phyloP scores from a whole-genome alignment of 1,140 invertebrate species.

The Zaprionus tsacasi region DNA sequence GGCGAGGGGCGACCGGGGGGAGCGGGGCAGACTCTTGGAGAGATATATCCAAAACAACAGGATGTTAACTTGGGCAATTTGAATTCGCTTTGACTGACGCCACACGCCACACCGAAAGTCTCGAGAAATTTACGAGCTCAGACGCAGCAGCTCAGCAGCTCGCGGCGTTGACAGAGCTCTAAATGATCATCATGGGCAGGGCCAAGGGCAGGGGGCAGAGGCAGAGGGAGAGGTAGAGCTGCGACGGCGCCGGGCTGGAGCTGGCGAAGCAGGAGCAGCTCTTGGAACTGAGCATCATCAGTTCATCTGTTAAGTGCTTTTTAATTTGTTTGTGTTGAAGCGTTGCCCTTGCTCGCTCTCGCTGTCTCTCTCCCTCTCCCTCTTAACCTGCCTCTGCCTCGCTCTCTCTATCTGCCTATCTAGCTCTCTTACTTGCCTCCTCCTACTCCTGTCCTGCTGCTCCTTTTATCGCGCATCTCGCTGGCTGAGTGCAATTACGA shows the following conservation, averaged over 20 bases:
- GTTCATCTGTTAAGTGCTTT: conserved; percentile 71
- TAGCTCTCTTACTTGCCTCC: neutral
- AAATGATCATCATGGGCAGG: conserved; percentile 38
- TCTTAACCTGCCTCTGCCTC: neutral
- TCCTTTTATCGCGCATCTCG: conserved; percentile 69
- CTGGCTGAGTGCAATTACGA: conserved; percentile 79
- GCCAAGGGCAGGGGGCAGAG: conserved; percentile 11
- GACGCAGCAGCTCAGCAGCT: conserved; percentile 4
- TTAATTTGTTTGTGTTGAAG: conserved; percentile 75
- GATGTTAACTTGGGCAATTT: conserved; percentile 63
- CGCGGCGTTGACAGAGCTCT: conserved; percentile 48
- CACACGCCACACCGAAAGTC: conserved; percentile 63
- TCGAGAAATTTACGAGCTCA: conserved; percentile 61
- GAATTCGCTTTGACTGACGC: conserved; percentile 77
- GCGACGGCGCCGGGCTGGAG: no score
- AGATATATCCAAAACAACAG: conserved; percentile 49
- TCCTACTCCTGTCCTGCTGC: conserved; percentile 41
- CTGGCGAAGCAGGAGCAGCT: neutral
- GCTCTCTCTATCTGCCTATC: neutral
- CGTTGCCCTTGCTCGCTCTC: conserved; percentile 7
- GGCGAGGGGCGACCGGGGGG: conserved; percentile 9
- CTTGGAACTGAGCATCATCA: neutral
- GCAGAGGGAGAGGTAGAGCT: conserved; percentile 4
- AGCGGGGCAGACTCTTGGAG: neutral
- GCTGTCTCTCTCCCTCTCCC: neutral